Base-by-base conservation (phyloP, 2,113 vertebrate species). In the Brienomyrus brachyistius region DNA sequence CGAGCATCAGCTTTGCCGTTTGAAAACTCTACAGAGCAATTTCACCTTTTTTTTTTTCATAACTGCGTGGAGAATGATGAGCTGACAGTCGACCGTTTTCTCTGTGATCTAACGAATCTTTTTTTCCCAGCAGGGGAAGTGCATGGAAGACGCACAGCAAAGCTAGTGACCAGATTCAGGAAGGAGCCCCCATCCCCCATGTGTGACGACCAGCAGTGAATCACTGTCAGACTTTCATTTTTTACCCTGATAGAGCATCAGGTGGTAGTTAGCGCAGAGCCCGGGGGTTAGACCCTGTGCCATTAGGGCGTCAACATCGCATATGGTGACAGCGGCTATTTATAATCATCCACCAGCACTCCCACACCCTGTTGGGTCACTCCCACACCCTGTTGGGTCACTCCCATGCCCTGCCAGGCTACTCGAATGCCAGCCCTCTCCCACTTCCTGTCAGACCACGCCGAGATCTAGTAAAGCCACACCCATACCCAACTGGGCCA, bases 101-200 rank as follows among this genome's bases (percentile, higher is more conserved):
- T 91, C 89, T 88, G 90, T 91, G 90, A 93, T 92, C 52, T 31
- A 59, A 91, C 87, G 90, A 45, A 45, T 43, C 45, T 27, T 84
- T 48, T n/a, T 89, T 89, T 87, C 88, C 52, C 84, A 31, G 56
- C 70, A 8, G 10, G 27, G 19, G 31, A 40, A 50, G 40, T 51
- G 89, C 4, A 87, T 66, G 86, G 82, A 89, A 84, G 51, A 27
- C 89, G 23, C 70, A 86, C n/a, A 74, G 47, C 80, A 83, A 21
- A 77, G 70, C 70, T 5, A 40, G 70, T 40, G 10, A 35, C 13
- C 27, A 77, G 35, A 35, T 77, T 40, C 70, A 77, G 70, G 70
- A 77, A 17, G 0, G 70, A 11, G 8, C 0, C 7, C 23, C 17
- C 52, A 13, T 11, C 27, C 62, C 62, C n/a, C 62, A 70, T 4